Percentiles rank a stretch among this genome's conserved stretches.
Evolutionary conservation across 2,797 vertebrate genomes (phyloP).

Genomic region (Ambastaia sidthimunki): DNA sequence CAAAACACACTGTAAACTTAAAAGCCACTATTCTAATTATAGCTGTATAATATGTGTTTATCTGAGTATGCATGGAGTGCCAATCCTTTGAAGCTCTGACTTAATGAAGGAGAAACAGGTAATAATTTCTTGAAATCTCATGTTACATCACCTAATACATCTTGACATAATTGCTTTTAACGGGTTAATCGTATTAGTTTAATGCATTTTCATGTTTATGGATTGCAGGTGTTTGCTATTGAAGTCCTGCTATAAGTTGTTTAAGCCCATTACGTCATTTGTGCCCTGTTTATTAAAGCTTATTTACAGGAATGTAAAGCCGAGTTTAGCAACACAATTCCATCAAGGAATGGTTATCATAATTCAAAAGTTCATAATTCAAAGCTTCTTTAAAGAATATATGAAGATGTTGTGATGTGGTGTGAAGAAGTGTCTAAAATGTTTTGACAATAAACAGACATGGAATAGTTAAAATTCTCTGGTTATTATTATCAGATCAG

Average conservation of each 20-base stretch:
- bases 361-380: not conserved
- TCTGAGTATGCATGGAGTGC: conserved; percentile 8
- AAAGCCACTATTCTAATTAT: too few relatives aligned
- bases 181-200: conserved; percentile 45
- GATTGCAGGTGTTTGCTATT: conserved; percentile 53
- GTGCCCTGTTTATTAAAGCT: conserved; percentile 49
- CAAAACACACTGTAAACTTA: too few relatives aligned
- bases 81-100: conserved; percentile 56
- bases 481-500: too few relatives aligned
- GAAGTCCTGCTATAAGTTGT: conserved; percentile 45
- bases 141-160: conserved; percentile 38
- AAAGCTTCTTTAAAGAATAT: too few relatives aligned
- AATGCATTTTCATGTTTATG: conserved; percentile 34
- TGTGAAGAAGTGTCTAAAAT: not conserved
- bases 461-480: too few relatives aligned
- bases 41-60: too few relatives aligned
- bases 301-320: conserved; percentile 5
- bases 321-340: conserved; percentile 36
- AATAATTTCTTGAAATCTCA: conserved; percentile 46
- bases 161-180: conserved; percentile 27
- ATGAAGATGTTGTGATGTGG: too few relatives aligned
- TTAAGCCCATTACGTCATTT: conserved; percentile 40
- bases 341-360: not conserved
- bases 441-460: too few relatives aligned
- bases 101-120: conserved; percentile 40